A percentile compares a stretch with the other conserved stretches of the same genome.
phyloP scores from a whole-genome alignment of 2,113 vertebrate genomes.

The Indicator indicator region DNA sequence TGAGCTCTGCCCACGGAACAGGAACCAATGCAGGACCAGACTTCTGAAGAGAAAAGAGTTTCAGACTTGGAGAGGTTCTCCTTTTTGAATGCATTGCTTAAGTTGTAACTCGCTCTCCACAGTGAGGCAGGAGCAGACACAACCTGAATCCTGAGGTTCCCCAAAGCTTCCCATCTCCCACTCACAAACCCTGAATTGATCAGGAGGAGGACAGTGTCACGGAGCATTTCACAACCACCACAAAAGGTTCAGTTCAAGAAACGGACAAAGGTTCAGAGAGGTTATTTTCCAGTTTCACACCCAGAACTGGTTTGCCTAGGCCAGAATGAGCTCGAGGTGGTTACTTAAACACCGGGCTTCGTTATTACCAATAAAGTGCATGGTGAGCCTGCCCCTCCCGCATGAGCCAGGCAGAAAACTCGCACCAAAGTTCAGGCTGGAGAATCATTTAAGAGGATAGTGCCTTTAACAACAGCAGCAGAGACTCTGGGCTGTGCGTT shows the following conservation, averaged over 20 bases:
- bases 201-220: neutral
- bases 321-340: conserved; percentile 47
- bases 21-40: neutral
- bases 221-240: conserved; percentile 1
- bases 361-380: conserved; percentile 50
- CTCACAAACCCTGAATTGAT: neutral
- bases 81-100: neutral
- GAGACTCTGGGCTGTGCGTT: neutral
- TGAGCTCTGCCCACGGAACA: neutral
- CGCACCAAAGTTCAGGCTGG: conserved; percentile 57
- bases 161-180: neutral
- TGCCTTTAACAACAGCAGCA: neutral
- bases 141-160: neutral
- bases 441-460: neutral
- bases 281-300: conserved; percentile 63
- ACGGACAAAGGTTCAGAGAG: conserved; percentile 54
- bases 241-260: conserved; percentile 42
- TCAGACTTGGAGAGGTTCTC: neutral
- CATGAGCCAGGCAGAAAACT: conserved; percentile 55
- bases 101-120: neutral
- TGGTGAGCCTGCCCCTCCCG: conserved; percentile 45
- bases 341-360: conserved; percentile 52
- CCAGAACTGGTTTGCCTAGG: conserved; percentile 69
- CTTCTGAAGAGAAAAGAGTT: neutral
- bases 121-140: neutral